These are phyloP conservation scores for Sminthurides bifidus DNA, from an alignment of 1,140 invertebrate species.

Conservation along the genomic window DNA sequence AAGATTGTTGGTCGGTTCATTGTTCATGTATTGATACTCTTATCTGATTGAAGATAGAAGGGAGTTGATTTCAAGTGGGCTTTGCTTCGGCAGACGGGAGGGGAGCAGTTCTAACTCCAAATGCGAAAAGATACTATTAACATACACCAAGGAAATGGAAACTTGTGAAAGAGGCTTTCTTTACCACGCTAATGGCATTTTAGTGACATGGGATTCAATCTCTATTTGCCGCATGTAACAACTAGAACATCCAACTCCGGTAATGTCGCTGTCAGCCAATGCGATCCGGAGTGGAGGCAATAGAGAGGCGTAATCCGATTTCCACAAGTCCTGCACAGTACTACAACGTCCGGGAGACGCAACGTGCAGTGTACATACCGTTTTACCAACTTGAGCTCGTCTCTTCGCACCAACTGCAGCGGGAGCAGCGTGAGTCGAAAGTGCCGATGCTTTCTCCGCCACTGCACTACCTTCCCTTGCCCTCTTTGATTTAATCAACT, in stretches of 20 bases:
- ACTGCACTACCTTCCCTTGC: background rate
- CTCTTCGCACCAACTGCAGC: background rate
- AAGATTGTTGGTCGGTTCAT: too few species aligned
- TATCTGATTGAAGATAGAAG: too few species aligned
- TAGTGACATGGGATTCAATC: conserved; percentile 14
- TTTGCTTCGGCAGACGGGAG: too few species aligned
- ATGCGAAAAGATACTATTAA: too few species aligned
- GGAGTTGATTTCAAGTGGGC: too few species aligned
- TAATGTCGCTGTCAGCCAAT: background rate
- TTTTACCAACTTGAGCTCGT: conserved; percentile 18
- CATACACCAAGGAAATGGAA: conserved; percentile 1
- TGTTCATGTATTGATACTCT: too few species aligned
- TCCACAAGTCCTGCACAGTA: too few species aligned
- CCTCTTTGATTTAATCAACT: conserved; percentile 1
- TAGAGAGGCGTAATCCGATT: conserved; percentile 18
- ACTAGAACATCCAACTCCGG: background rate
- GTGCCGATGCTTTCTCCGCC: background rate
- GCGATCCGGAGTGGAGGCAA: background rate
- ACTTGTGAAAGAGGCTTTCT: conserved; percentile 2
- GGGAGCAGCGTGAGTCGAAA: too few species aligned
- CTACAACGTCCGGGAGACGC: too few species aligned
- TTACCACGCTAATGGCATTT: conserved; percentile 15
- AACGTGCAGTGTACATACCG: conserved; percentile 19
- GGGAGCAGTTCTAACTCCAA: too few species aligned
- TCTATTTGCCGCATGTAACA: conserved; percentile 11